Conservation (phyloP, 2,113 vertebrate species). For the Octodon degus region DNA sequence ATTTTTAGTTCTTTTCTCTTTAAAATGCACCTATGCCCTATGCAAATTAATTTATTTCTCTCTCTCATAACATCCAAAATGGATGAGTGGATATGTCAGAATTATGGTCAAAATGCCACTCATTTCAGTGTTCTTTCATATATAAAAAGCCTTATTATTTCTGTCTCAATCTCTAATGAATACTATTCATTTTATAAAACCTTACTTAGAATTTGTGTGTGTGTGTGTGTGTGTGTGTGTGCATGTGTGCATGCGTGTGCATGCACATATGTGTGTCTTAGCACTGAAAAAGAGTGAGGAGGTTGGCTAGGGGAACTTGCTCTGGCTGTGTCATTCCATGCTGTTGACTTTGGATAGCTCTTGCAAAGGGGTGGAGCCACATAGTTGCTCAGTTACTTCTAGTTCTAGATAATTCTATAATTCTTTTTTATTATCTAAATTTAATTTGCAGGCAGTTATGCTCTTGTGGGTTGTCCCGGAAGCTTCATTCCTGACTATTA, state of each 20-base stretch:
- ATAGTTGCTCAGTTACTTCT: conserved; percentile 36
- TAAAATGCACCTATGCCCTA: not conserved
- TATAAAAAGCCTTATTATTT: not conserved
- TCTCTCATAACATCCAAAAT: not conserved
- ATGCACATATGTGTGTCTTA: not conserved
- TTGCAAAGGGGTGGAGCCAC: conserved; percentile 11
- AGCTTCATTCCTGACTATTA: conserved; percentile 39
- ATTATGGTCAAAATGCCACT: not conserved
- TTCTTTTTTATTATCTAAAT: conserved; percentile 67
- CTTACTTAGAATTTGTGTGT: not conserved
- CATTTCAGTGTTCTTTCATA: not conserved
- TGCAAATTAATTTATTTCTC: not conserved
- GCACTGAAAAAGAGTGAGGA: not conserved
- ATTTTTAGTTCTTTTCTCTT: not conserved
- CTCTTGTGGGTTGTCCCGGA: conserved; percentile 61
- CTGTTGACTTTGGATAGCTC: conserved; percentile 61
- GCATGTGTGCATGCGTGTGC: not conserved
- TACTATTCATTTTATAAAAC: conserved; percentile 42
- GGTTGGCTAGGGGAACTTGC: not conserved
- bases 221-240: not conserved
- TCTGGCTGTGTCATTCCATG: not conserved
- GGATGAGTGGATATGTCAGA: not conserved
- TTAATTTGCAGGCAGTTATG: conserved; percentile 62
- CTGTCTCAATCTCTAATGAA: not conserved
- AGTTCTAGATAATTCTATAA: conserved; percentile 60